Base-by-base conservation (phyloP, 2,797 vertebrate genomes). In the Pygocentrus nattereri region DNA sequence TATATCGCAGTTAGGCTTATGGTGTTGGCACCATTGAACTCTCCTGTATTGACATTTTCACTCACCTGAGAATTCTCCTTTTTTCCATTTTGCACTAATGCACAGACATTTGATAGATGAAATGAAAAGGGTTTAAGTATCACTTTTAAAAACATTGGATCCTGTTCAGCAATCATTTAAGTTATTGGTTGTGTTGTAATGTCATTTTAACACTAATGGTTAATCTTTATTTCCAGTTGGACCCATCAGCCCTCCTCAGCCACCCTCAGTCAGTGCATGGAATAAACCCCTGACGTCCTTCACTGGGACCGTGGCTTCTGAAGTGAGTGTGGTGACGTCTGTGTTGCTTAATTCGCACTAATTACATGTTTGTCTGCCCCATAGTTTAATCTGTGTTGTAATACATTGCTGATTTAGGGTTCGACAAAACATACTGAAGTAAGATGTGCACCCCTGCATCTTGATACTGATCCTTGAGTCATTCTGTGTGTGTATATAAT, bases 211-310 rank as follows among this genome's bases (percentile, higher is more conserved):
- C 34, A 41, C 76, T 41, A 27, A 18, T 74, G 0, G 16, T 3
- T 6, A 34, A 8, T 3, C 30, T 16, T 84, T 0, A 85, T 1
- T 91, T 91, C 30, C 88, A 99, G 98, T 99, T 90, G 98, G 97
- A 91, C 97, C 96, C 76, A 99, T 99, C 90, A 99, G 97, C 89
- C 96, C 97, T 81, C 97, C 97, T 31, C 97, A 98, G 88, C 97
- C 98, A 65, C 97, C 98, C 34, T 96, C 98, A 27, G 97, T 98
- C 85, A 99, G 98, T 92, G 98, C 98, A 69, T 99, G 98, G 98
- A 99, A 98, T 93, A 99, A 99, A 89, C 98, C 98, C 83, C 94
- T 99, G 83, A 98, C 97, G 76, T 97, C 98, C 47, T 99, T 99
- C 90, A 96, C 96, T 84, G 96, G 97, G 80, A 84, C 95, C 0